Evolutionary conservation across 2,888 invertebrate genomes (phyloP), one percentile per base, ranked within the genome.

Genomic region (Dynastes grantii): DNA sequence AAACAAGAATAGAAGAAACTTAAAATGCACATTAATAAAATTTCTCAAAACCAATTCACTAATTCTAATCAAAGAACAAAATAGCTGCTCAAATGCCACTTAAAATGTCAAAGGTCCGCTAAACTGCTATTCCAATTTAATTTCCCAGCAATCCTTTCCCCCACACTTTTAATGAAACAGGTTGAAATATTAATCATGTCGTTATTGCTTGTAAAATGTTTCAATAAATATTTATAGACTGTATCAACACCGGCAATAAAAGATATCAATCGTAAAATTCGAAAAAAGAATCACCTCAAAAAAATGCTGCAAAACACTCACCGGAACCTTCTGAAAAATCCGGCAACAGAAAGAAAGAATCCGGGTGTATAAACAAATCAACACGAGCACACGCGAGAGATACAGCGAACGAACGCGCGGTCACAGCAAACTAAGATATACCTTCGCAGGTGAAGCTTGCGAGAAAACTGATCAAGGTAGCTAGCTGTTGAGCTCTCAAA

Each of bases 391-490:
- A 82, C 82, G 82, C 83, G 81, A 81, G 71, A 61, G 78, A 78
- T 73, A 61, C 70, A 78, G 76, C 79, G 75, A 65, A 78, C 79
- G 79, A 78, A 78, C 81, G 78, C 81, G 76, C 77, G 65, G 51
- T 79, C 80, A 82, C 82, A 77, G 77, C 77, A 79, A 82, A 81
- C 82, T 76, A 67, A 79, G 77, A 78, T 82, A 78, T 82, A 83
- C 85, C 85, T 85, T 83, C 83, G 76, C 85, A 86, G 84, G 84
- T 85, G 86, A 85, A 83, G 83, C 81, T 85, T 84, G 84, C 85
- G 83, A 84, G 85, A 84, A 84, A 84, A 86, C 86, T 86, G 84
- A 85, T 85, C 84, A 82, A 85, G 84, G 85, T 82, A 83, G 83
- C 79, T 78, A 77, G 79, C 76, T 77, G 81, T 79, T 81, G 83